Conservation (phyloP, 2,113 vertebrate species). For the Tringa solitaria region DNA sequence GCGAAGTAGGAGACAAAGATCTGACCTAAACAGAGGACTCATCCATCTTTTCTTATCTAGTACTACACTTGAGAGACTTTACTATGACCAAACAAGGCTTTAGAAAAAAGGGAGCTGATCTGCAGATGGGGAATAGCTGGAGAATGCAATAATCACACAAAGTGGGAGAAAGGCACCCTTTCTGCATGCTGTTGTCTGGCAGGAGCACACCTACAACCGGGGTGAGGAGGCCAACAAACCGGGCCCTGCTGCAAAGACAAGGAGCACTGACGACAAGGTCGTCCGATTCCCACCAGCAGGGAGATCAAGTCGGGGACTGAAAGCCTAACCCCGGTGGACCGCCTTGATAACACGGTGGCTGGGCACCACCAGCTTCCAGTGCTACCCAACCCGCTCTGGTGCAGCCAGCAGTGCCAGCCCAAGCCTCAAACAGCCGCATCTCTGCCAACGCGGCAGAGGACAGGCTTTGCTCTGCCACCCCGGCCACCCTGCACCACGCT, state of each 20-base stretch:
- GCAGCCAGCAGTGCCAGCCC: background rate
- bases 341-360: background rate
- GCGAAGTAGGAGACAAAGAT: background rate
- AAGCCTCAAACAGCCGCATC: too few relatives aligned
- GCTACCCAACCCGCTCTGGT: background rate
- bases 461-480: background rate
- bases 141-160: background rate
- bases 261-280: background rate
- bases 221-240: background rate
- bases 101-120: background rate
- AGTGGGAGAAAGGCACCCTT: background rate
- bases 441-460: rapidly evolving
- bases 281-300: background rate
- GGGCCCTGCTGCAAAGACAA: background rate
- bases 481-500: background rate
- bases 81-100: background rate
- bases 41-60: background rate
- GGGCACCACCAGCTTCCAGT: background rate
- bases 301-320: background rate
- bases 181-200: background rate
- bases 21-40: background rate
- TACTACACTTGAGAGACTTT: background rate
- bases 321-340: background rate
- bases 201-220: background rate
- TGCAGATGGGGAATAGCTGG: background rate